phyloP scores from a whole-genome alignment of 2,888 invertebrate genomes.

The Gnatocerus cornutus region DNA sequence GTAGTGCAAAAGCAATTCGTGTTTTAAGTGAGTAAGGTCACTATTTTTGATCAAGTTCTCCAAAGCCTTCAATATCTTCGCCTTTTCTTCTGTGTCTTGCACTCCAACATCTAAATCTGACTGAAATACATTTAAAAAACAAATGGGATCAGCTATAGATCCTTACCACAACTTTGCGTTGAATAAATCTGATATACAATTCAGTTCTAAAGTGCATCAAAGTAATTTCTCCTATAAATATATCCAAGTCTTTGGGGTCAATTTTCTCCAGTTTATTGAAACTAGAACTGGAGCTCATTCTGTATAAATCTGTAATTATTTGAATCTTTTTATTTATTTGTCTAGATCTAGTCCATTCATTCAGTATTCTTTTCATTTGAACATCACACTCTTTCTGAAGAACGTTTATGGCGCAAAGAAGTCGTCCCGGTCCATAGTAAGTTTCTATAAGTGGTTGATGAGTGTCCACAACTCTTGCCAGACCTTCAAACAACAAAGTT shows the following conservation, averaged over 20 bases:
- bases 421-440: constrained; percentile 87
- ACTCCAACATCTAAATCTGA: constrained; percentile 78
- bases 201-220: constrained; percentile 93
- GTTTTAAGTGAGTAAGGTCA: constrained; percentile 83
- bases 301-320: constrained; percentile 76
- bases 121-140: constrained; percentile 65
- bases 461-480: constrained; percentile 87
- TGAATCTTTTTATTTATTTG: constrained; percentile 78
- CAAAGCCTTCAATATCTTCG: constrained; percentile 71
- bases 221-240: constrained; percentile 91
- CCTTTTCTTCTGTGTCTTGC: constrained; percentile 72
- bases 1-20: constrained; percentile 90
- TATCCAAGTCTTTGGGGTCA: constrained; percentile 90
- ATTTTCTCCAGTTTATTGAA: constrained; percentile 74
- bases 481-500: constrained; percentile 88
- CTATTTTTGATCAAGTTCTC: constrained; percentile 82
- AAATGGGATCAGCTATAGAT: neutral
- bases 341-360: constrained; percentile 83
- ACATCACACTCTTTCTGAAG: constrained; percentile 88
- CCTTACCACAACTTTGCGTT: constrained; percentile 81
- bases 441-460: constrained; percentile 93
- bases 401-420: constrained; percentile 81
- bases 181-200: constrained; percentile 91
- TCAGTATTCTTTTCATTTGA: constrained; percentile 76
- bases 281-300: constrained; percentile 67